Evolutionary conservation across 1,140 invertebrate species (phyloP).

Genomic region (Drosophila littoralis): DNA sequence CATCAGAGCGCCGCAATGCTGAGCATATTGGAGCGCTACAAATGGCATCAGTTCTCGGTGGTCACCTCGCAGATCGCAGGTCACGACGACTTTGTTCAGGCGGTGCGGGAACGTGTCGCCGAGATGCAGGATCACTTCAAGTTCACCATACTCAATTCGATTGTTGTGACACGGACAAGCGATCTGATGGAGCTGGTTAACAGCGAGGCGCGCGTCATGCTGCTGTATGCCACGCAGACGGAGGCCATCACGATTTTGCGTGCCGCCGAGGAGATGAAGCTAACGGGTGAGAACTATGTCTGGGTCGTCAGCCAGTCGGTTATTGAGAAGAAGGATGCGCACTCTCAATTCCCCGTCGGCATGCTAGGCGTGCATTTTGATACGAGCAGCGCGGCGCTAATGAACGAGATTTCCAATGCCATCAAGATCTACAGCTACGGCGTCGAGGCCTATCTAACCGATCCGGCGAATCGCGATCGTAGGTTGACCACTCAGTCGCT

Average conservation of each 20-base stretch:
- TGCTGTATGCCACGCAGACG: conserved; percentile 95
- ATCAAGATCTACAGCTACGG: conserved; percentile 96
- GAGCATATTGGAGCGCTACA: conserved; percentile 96
- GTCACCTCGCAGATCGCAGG: conserved; percentile 97
- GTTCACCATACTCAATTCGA: conserved; percentile 93
- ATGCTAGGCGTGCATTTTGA: conserved; percentile 98
- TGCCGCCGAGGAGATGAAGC: conserved; percentile 91
- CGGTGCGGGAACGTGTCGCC: conserved; percentile 93
- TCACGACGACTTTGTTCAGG: conserved; percentile 97
- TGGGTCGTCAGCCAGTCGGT: conserved; percentile 99
- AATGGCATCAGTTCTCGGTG: conserved; percentile 98
- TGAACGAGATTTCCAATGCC: conserved; percentile 94
- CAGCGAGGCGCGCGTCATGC: conserved; percentile 96
- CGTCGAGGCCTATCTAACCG: conserved; percentile 93
- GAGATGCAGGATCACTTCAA: conserved; percentile 94
- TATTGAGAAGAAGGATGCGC: conserved; percentile 91
- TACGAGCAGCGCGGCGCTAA: conserved; percentile 91
- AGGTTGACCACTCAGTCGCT: conserved; percentile 91
- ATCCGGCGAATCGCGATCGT: conserved; percentile 88
- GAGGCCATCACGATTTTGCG: conserved; percentile 94
- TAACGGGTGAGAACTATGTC: conserved; percentile 97
- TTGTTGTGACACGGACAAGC: conserved; percentile 90
- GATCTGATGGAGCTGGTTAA: conserved; percentile 91
- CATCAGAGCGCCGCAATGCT: conserved; percentile 97
- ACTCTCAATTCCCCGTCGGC: conserved; percentile 94